Evolutionary conservation across 2,888 invertebrate genomes (phyloP).

Genomic region (Chironomus riparius): DNA sequence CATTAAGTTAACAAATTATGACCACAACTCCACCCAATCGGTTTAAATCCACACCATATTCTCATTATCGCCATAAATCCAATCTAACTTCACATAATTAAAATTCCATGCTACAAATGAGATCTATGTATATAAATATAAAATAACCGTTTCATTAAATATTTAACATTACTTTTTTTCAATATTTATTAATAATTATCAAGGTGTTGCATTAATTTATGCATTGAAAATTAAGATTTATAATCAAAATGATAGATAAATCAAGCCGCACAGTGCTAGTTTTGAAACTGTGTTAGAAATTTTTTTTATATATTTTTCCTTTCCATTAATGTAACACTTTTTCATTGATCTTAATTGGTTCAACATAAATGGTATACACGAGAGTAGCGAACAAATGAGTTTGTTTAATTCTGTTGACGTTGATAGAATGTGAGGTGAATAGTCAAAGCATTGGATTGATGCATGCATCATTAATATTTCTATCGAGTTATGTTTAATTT

Average conservation of each 20-base stretch:
- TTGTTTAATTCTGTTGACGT: background rate
- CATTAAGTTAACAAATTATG: no score
- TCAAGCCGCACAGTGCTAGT: background rate
- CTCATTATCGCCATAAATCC: no score
- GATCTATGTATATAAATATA: no score
- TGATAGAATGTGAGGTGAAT: background rate
- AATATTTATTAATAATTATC: background rate
- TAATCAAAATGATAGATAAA: background rate
- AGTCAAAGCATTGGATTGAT: background rate
- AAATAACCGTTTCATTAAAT: no score
- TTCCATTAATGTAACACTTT: background rate
- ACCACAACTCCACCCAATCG: no score
- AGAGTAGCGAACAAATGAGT: background rate
- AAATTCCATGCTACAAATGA: no score
- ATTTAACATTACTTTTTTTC: no score
- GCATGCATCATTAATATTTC: background rate
- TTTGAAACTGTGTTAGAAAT: background rate
- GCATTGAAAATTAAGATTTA: background rate
- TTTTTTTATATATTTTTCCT: background rate
- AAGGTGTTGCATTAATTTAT: conserved; percentile 3
- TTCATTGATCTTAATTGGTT: conserved; percentile 6
- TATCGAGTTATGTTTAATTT: background rate
- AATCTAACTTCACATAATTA: no score
- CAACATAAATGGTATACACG: background rate
- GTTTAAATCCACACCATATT: no score